A percentile compares a stretch with the other conserved stretches of the same genome.
These are phyloP conservation scores for Heteractis magnifica DNA, from an alignment of 92 coral and sea anemone species.

Conservation along the genomic window DNA sequence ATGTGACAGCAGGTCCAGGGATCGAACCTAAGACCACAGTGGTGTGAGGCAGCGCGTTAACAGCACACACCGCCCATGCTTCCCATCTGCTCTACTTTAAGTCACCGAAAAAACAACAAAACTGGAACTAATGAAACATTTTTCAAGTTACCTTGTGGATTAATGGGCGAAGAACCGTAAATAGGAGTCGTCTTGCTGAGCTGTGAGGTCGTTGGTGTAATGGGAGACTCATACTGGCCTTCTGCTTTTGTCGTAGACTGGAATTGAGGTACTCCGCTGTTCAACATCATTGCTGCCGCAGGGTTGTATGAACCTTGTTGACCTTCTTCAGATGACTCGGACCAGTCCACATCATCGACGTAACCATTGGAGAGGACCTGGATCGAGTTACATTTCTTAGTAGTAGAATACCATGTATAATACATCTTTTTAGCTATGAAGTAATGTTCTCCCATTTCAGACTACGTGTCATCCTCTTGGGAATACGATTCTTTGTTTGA, in stretches of 20 bases:
- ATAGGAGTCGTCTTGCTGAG: slow-evolving; percentile 59
- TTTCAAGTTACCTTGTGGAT: slow-evolving; percentile 59
- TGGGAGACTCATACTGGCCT: slow-evolving; percentile 26
- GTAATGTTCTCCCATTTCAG: no score
- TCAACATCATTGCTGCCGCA: slow-evolving; percentile 51
- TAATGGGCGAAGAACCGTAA: slow-evolving; percentile 41
- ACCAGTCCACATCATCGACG: slow-evolving; percentile 81
- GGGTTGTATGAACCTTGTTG: slow-evolving; percentile 54
- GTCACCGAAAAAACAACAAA: no score
- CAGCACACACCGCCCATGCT: no score
- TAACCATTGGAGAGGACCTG: slow-evolving; percentile 69
- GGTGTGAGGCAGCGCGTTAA: no score
- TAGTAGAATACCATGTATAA: not conserved
- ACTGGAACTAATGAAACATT: no score
- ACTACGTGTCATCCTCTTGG: no score
- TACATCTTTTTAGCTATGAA: no score
- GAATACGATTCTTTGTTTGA: no score
- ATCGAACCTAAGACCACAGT: no score
- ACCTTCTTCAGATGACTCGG: slow-evolving; percentile 81
- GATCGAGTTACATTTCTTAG: not conserved
- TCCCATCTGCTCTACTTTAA: no score
- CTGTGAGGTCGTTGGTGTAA: slow-evolving; percentile 44
- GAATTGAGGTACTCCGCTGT: slow-evolving; percentile 53
- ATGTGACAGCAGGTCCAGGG: no score
- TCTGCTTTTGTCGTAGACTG: slow-evolving; percentile 62